Base-by-base conservation (phyloP, 2,113 vertebrate species). In the Sisor rabdophorus region DNA sequence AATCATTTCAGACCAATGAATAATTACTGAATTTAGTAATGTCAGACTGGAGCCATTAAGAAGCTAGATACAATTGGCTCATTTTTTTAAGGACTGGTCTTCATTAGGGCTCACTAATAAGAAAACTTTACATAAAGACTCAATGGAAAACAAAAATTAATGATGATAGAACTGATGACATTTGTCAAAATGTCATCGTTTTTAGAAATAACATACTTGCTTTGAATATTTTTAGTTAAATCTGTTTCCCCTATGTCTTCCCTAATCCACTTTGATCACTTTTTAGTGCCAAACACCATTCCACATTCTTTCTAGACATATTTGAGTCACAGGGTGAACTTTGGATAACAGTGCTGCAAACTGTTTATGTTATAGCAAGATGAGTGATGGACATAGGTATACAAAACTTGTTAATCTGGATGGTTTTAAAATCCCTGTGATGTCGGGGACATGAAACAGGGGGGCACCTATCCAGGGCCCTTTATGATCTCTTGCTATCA, bases 401-500 rank as follows among this genome's bases (percentile, higher is more conserved):
- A 90, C 87, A 87, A 89, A 89, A 87, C 73, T 84, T 58, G 82
- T 78, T 88, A 82, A 88, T 90, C 86, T 87, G 70, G 15, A 81
- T 78, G 81, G 74, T 86, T 77, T 77, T 79, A 84, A 44, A 58
- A 48, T 84, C 84, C 82, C 86, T 90, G 85, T 90, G 89, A 90
- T 89, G 88, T 90, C 85, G 84, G 79, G 81, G 15, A 89, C 87
- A 86, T 90, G 88, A 91, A 90, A 90, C 87, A 76, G 80, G 60
- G 87, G 89, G 87, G 84, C 87, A 89, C 83, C 79, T 64, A 80
- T 81, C 61, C 24, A 40, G 58, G 83, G 85, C 87, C 87, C 82
- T 81, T 72, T 75, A 86, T 87, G 88, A 92, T 91, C 88, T 83
- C 81, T 90, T 86, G 86, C 89, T 89, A 90, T 91, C 90, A 90